Evolutionary conservation across 2,113 vertebrate species (phyloP).

Genomic region (Fulica atra): DNA sequence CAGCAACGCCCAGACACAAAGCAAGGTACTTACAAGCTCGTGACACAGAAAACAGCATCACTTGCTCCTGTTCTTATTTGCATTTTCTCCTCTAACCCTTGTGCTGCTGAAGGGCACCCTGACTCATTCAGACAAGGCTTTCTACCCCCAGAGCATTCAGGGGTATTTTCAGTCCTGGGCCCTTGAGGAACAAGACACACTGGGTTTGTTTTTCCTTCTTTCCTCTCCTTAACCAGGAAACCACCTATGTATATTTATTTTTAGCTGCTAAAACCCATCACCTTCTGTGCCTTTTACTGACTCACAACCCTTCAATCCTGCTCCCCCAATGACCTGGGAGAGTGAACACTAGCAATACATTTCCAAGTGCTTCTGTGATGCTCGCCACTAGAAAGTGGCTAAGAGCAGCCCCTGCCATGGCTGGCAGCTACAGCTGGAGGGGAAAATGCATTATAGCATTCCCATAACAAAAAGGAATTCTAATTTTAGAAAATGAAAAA

Average conservation of each 20-base stretch:
- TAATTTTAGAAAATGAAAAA: slow-evolving; percentile 62
- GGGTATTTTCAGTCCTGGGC: background rate
- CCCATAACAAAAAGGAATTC: background rate
- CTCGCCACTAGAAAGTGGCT: background rate
- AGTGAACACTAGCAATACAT: background rate
- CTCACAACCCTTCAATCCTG: background rate
- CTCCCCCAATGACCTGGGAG: background rate
- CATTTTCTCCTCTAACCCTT: background rate
- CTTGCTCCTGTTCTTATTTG: background rate
- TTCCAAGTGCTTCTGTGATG: background rate
- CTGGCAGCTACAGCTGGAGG: background rate
- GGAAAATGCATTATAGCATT: background rate
- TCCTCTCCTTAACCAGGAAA: background rate
- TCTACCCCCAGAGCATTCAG: background rate
- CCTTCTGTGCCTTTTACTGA: background rate
- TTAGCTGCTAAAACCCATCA: background rate
- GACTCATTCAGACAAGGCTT: background rate
- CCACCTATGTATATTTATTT: background rate
- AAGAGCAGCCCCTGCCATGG: background rate
- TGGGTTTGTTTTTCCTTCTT: background rate
- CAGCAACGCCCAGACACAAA: background rate
- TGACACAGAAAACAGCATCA: background rate
- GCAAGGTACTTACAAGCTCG: background rate
- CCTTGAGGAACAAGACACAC: background rate
- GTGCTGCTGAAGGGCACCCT: background rate